Conservation (phyloP, 2,113 vertebrate species). For the Martes martes region DNA sequence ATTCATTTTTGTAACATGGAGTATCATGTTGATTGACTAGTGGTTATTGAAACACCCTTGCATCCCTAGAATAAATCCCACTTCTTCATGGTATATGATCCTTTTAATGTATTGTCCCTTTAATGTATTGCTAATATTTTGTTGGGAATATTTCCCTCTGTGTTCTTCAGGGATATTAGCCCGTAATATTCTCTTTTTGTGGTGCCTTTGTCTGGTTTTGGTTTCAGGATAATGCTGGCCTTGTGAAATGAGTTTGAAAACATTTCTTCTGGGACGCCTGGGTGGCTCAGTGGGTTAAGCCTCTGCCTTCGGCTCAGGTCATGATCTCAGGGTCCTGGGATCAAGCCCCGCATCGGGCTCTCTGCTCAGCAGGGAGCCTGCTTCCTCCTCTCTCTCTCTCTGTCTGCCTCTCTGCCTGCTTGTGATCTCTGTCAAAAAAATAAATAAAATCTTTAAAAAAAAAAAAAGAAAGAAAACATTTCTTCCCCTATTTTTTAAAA, state of each 20-base stretch:
- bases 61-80: not conserved
- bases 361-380: too few relatives aligned
- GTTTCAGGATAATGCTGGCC: not conserved
- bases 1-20: not conserved
- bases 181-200: not conserved
- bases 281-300: too few relatives aligned
- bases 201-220: not conserved
- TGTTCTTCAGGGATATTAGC: not conserved
- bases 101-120: not conserved
- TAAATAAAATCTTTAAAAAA: too few relatives aligned
- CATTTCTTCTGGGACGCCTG: not conserved
- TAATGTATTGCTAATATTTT: not conserved
- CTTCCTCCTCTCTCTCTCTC: too few relatives aligned
- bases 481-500: too few relatives aligned
- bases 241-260: not conserved
- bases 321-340: too few relatives aligned
- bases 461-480: too few relatives aligned
- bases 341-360: too few relatives aligned
- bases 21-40: not conserved
- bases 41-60: not conserved
- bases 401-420: too few relatives aligned
- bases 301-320: too few relatives aligned
- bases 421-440: too few relatives aligned
- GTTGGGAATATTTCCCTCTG: not conserved
- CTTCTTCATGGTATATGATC: not conserved